Conservation (phyloP, 2,113 vertebrate species). For the Seriola aureovittata region DNA sequence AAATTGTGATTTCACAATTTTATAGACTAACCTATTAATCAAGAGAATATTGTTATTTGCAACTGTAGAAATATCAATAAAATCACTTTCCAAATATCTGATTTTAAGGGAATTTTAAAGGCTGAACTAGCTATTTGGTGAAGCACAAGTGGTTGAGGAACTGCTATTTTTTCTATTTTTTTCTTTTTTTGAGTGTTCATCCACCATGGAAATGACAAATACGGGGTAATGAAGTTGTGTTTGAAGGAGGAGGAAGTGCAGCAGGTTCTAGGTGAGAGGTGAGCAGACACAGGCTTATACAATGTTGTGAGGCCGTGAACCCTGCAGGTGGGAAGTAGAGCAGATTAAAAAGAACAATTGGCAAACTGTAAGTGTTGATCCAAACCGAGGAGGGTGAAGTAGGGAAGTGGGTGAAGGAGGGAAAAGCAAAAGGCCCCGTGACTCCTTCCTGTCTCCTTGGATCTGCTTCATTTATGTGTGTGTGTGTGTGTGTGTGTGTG, state of each 20-base stretch:
- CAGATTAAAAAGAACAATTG: slow-evolving; percentile 70
- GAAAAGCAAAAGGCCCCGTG: neutral
- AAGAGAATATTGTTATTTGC: no score
- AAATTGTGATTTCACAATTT: no score
- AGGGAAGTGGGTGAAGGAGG: slow-evolving; percentile 23
- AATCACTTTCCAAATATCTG: no score
- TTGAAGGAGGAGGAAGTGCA: slow-evolving; percentile 15
- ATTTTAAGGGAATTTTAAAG: neutral
- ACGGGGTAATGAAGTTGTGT: neutral
- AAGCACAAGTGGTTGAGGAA: no score
- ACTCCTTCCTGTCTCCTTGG: neutral
- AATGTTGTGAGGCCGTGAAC: slow-evolving; percentile 29
- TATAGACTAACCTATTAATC: no score
- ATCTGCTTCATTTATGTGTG: neutral
- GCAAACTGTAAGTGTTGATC: slow-evolving; percentile 49
- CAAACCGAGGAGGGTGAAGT: slow-evolving; percentile 9
- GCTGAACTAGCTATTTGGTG: neutral
- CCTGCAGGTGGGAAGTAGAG: slow-evolving; percentile 48
- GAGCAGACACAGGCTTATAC: slow-evolving; percentile 44
- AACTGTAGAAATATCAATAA: no score
- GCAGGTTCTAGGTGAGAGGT: slow-evolving; percentile 63
- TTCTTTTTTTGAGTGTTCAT: neutral
- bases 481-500: neutral
- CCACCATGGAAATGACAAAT: neutral
- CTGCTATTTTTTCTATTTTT: no score